Evolutionary conservation across 2,888 invertebrate species (phyloP).

Genomic region (Sinohyriopsis cumingii): DNA sequence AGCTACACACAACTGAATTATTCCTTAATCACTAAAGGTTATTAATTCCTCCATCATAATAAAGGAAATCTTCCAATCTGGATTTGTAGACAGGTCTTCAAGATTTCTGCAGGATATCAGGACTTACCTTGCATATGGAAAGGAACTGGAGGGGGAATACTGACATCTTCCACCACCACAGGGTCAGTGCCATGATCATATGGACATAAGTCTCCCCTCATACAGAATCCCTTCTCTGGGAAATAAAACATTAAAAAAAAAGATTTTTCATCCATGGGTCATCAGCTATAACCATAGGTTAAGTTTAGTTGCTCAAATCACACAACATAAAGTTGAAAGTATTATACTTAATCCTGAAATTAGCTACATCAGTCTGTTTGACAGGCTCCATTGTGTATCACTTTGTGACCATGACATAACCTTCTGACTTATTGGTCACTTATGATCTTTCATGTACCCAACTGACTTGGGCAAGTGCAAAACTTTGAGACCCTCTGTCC

Average conservation of each 20-base stretch:
- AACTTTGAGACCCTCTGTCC: not conserved
- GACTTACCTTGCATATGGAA: constrained; percentile 24
- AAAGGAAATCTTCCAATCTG: too few species aligned
- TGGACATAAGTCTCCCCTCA: constrained; percentile 96
- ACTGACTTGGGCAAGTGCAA: too few species aligned
- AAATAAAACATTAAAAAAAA: constrained; percentile 24
- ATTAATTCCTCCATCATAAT: not conserved
- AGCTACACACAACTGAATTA: too few species aligned
- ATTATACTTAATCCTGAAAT: not conserved
- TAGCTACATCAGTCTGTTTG: too few species aligned
- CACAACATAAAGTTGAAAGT: not conserved
- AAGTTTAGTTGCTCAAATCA: too few species aligned
- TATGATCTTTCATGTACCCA: too few species aligned
- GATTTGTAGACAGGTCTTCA: too few species aligned
- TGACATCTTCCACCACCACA: constrained; percentile 92
- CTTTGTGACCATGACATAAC: too few species aligned
- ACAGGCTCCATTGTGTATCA: too few species aligned
- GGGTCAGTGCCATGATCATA: constrained; percentile 98
- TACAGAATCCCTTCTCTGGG: constrained; percentile 93
- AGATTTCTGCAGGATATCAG: too few species aligned
- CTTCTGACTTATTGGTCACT: too few species aligned
- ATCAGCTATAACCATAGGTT: constrained; percentile 2
- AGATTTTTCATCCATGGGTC: not conserved
- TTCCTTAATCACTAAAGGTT: too few species aligned
- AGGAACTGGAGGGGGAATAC: constrained; percentile 72